Base-by-base conservation (phyloP, 2,113 vertebrate species). In the Odontophorus gujanensis region DNA sequence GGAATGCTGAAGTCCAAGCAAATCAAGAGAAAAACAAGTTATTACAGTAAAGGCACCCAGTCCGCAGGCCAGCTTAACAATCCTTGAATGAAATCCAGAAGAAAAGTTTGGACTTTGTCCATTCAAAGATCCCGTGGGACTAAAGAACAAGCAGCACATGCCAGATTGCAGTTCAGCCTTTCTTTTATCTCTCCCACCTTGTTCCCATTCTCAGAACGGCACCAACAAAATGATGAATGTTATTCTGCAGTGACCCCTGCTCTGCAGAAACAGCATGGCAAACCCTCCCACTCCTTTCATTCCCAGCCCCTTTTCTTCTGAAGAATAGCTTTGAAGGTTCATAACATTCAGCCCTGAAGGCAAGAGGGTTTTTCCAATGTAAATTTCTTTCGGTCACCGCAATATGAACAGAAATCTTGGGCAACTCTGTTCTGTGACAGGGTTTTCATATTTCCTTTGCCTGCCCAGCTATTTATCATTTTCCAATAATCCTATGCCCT, bases 401-500 rank as follows among this genome's bases (percentile, higher is more conserved):
- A 83, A 87, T 94, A 93, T 88, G 84, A 95, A 80, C 87, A 92
- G 86, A 90, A 91, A 95, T 89, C 89, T 78, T 91, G 95, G 94
- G 91, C 95, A 91, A 95, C 82, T 95, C 94, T 93, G 68, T 95
- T 97, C 92, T n/a, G 58, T 34, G 24, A 95, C 90, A 94, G 94
- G 85, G 94, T 97, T 97, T 97, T 97, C 96, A 97, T 97, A 97
- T 96, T 96, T 96, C 96, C 95, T 90, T 92, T 90, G 95, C 93
- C 95, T 96, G 91, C 81, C 96, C 96, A 94, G 95, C 96, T 97
- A 97, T 97, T 97, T 97, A 97, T 98, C 98, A 98, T 98, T 98
- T 98, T 98, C 98, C 98, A 98, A 98, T 98, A 98, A 98, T 98
- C 96, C 96, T 71, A 63, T 92, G 86, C 97, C 97, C 98, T 93